Percentiles rank a stretch among this genome's conserved stretches.
These are phyloP conservation scores for Neopelma chrysocephalum DNA, from an alignment of 2,797 vertebrate genomes.

Conservation along the genomic window DNA sequence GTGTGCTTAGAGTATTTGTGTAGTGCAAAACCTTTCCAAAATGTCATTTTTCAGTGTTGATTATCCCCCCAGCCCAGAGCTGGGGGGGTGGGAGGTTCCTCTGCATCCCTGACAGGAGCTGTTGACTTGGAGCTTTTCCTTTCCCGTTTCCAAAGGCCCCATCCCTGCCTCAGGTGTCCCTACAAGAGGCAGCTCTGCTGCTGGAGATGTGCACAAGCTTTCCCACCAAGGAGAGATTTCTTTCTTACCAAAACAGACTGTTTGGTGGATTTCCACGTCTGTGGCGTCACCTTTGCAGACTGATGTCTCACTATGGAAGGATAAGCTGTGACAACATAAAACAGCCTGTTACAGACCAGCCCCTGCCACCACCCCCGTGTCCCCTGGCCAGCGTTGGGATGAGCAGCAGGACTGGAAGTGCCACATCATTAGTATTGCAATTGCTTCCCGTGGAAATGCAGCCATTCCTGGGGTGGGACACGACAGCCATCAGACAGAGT, in stretches of 20 bases:
- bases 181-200: background rate
- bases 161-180: background rate
- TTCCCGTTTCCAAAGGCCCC: background rate
- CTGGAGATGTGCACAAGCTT: background rate
- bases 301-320: conserved; percentile 81
- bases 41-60: background rate
- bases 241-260: conserved; percentile 78
- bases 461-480: background rate
- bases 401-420: conserved; percentile 39
- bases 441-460: conserved; percentile 19
- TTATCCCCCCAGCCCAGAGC: background rate
- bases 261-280: conserved; percentile 83
- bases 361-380: background rate
- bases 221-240: background rate
- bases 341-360: background rate
- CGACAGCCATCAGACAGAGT: background rate
- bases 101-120: background rate
- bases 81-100: background rate
- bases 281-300: conserved; percentile 76
- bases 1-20: background rate
- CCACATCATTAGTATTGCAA: conserved; percentile 26
- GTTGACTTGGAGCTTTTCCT: background rate
- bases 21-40: background rate
- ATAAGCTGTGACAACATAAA: conserved; percentile 74
- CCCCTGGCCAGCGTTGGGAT: background rate